Conservation (phyloP, 2,797 vertebrate species). For the Neostethus bicornis region DNA sequence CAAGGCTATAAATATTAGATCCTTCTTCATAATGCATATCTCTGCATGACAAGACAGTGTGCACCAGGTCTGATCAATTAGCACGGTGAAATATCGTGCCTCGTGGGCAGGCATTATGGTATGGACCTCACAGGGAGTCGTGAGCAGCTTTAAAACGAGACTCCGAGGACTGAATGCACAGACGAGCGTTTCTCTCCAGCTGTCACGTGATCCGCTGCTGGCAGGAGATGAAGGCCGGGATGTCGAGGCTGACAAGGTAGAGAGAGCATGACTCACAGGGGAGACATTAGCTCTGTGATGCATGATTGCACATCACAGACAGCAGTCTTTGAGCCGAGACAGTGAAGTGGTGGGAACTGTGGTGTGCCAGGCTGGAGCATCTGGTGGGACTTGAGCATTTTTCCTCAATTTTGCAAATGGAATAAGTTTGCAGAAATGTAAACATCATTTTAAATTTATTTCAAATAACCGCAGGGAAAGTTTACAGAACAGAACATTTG, state of each 20-base stretch:
- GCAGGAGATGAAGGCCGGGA: conserved; percentile 63
- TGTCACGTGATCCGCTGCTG: conserved; percentile 54
- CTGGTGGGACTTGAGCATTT: conserved; percentile 40
- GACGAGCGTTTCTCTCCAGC: conserved; percentile 39
- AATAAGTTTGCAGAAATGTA: conserved; percentile 28
- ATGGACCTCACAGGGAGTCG: conserved; percentile 18
- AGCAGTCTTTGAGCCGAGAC: conserved; percentile 53
- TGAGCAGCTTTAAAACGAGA: conserved; percentile 9
- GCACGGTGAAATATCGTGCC: conserved; percentile 3
- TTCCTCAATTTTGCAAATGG: conserved; percentile 29
- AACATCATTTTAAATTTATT: conserved; percentile 20
- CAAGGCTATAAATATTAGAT: conserved; percentile 4
- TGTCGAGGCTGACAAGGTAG: conserved; percentile 63
- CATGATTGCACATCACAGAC: conserved; percentile 69
- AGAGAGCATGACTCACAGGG: conserved; percentile 71
- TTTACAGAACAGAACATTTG: neutral
- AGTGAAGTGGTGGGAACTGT: conserved; percentile 53
- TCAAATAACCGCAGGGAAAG: conserved; percentile 7
- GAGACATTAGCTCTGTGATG: conserved; percentile 72
- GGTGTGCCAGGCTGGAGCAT: conserved; percentile 41
- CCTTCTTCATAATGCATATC: neutral
- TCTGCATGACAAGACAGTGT: neutral
- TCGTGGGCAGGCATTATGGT: conserved; percentile 11
- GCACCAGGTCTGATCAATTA: conserved; percentile 24
- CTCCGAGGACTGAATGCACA: conserved; percentile 33